Evolutionary conservation across 2,113 vertebrate genomes (phyloP), one percentile per base, ranked within the genome.

Genomic region (Corynorhinus townsendii): DNA sequence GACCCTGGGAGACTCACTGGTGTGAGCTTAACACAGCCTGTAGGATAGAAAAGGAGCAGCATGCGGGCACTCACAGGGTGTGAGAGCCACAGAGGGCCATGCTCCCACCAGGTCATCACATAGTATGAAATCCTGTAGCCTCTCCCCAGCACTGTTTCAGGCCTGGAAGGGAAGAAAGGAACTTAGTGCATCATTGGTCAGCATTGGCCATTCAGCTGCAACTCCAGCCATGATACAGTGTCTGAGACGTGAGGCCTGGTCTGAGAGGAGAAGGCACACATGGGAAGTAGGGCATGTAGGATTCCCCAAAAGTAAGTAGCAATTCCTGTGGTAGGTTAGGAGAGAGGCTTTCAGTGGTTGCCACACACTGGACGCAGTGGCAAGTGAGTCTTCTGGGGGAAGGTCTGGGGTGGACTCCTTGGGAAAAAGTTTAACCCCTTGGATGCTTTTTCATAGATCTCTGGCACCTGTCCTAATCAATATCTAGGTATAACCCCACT

Each of bases 261-360:
- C 35, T 6, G 38, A 35, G 24, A 11, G 4, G 2, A 49, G 1
- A 14, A 17, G 4, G 14, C 5, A 2, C 2, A n/a, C 3, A 2
- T 7, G 10, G 15, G 28, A 35, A 54, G 28, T 3, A 22, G 5
- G 4, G 14, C 35, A 26, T 17, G 2, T 19, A 69, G 10, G 22
- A 19, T 0, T 59, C 66, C 76, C 28, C 40, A 3, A 71, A 73
- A 56, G 49, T 24, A 5, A 56, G 20, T 5, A 20, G 17, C 26
- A 54, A 3, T 59, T 95, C 47, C 19, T 35, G 20, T 12, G 7
- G 30, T 45, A 86, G 4, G 52, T 80, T 47, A 86, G 54, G 52
- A 59, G 19, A 84, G 19, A 80, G 12, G 49, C 16, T 35, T 79
- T 62, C 20, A 56, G 16, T 45, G 28, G 45, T 5, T 28, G 28